These are phyloP conservation scores for Procambarus clarkii DNA, from an alignment of 1,140 invertebrate species.

Conservation along the genomic window DNA sequence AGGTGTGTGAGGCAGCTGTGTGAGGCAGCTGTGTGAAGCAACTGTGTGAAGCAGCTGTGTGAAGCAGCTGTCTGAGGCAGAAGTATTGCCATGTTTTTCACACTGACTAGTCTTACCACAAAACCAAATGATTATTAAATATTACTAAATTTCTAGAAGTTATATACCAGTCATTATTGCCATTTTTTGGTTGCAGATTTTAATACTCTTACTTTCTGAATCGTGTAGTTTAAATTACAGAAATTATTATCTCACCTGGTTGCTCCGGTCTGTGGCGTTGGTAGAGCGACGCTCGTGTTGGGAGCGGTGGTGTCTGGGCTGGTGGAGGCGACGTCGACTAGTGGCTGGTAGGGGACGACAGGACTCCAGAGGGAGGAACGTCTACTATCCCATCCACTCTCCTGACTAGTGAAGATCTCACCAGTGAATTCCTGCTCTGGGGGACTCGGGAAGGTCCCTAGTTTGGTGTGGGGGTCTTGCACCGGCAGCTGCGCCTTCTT, in stretches of 20 bases:
- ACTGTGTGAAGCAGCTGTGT: too few relatives aligned
- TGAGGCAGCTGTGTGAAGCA: too few relatives aligned
- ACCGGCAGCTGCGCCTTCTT: conserved; percentile 7
- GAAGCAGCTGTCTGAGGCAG: too few relatives aligned
- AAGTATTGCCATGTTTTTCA: too few relatives aligned
- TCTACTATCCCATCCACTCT: not conserved
- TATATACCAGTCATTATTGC: too few relatives aligned
- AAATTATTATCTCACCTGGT: not conserved
- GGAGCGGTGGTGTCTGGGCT: conserved; percentile 7
- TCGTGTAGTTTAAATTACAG: too few relatives aligned
- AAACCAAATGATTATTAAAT: too few relatives aligned
- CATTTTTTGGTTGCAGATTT: too few relatives aligned
- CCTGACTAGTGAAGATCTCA: conserved; percentile 20
- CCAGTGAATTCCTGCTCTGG: not conserved
- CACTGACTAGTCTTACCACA: too few relatives aligned
- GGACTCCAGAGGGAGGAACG: not conserved
- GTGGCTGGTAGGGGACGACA: conserved; percentile 34
- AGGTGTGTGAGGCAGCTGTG: too few relatives aligned
- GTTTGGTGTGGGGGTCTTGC: conserved; percentile 18
- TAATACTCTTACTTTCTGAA: too few relatives aligned
- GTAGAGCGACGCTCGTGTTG: not conserved
- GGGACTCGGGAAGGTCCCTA: conserved; percentile 7
- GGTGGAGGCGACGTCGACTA: conserved; percentile 4
- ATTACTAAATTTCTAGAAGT: too few relatives aligned
- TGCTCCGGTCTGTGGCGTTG: conserved; percentile 2